Evolutionary conservation across 2,888 invertebrate species (phyloP).

Genomic region (Lithophane ornitopus): DNA sequence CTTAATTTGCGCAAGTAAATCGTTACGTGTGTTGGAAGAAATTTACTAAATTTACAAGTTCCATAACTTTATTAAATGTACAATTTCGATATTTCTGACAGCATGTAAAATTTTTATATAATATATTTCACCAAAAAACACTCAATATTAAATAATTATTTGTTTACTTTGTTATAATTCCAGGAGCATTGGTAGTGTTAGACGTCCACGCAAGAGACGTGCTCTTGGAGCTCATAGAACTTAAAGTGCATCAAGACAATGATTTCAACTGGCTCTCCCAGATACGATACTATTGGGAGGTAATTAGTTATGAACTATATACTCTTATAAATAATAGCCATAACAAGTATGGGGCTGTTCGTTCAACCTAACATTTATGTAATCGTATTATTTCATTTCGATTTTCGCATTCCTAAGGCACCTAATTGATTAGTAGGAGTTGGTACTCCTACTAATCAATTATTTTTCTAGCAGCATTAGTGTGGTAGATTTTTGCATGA

Average conservation of each 20-base stretch:
- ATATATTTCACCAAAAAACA: not conserved
- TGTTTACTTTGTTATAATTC: constrained; percentile 30
- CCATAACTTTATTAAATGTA: too few relatives aligned
- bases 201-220: constrained; percentile 98
- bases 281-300: constrained; percentile 96
- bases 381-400: not conserved
- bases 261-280: constrained; percentile 97
- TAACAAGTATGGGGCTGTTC: not conserved
- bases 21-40: too few relatives aligned
- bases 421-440: too few relatives aligned
- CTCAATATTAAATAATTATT: not conserved
- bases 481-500: not conserved
- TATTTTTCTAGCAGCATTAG: not conserved
- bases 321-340: not conserved
- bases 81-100: not conserved
- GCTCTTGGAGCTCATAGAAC: constrained; percentile 92
- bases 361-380: not conserved
- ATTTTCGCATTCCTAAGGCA: not conserved
- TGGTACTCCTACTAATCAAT: not conserved
- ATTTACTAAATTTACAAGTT: too few relatives aligned
- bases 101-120: not conserved
- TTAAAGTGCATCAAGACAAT: constrained; percentile 92
- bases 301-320: constrained; percentile 69
- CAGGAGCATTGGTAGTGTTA: constrained; percentile 96
- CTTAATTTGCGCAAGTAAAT: too few relatives aligned